A percentile compares a stretch with the other conserved stretches of the same genome.
Conservation (phyloP, 1,140 invertebrate genomes). For the Calycopis cecrops region DNA sequence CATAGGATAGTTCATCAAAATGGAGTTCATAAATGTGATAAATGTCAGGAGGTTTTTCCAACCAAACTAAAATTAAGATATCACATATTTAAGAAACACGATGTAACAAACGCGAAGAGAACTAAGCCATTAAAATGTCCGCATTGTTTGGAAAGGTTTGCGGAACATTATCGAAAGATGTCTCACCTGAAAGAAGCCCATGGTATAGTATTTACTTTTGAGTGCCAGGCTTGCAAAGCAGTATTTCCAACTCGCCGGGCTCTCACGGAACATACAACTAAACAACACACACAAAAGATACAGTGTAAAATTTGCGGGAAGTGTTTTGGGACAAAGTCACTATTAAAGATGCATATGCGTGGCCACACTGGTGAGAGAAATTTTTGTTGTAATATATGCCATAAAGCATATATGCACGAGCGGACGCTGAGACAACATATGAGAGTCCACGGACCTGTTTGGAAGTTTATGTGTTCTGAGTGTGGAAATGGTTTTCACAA, state of each 20-base stretch:
- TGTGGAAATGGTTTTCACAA: slow-evolving; percentile 73
- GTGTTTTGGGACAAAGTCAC: slow-evolving; percentile 76
- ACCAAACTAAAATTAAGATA: slow-evolving; percentile 59
- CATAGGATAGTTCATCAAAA: slow-evolving; percentile 60
- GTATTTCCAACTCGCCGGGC: slow-evolving; percentile 48
- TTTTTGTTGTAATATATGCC: slow-evolving; percentile 76
- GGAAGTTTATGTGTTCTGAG: slow-evolving; percentile 72
- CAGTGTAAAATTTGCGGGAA: slow-evolving; percentile 75
- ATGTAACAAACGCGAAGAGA: slow-evolving; percentile 47
- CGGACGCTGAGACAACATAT: slow-evolving; percentile 83
- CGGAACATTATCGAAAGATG: slow-evolving; percentile 64
- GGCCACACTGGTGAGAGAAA: slow-evolving; percentile 81
- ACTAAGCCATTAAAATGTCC: slow-evolving; percentile 62
- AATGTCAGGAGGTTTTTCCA: slow-evolving; percentile 54
- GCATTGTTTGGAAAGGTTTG: slow-evolving; percentile 58
- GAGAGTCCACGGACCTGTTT: slow-evolving; percentile 77
- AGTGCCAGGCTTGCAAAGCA: slow-evolving; percentile 50
- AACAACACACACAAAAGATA: slow-evolving; percentile 73
- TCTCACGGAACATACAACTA: slow-evolving; percentile 67
- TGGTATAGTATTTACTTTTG: slow-evolving; percentile 58
- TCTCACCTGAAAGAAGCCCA: slow-evolving; percentile 60
- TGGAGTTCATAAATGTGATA: slow-evolving; percentile 51
- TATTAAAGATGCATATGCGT: slow-evolving; percentile 82
- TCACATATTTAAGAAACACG: slow-evolving; percentile 57
- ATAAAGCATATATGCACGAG: slow-evolving; percentile 79